Base-by-base conservation (phyloP, 2,888 invertebrate genomes). In the Acronicta psi region DNA sequence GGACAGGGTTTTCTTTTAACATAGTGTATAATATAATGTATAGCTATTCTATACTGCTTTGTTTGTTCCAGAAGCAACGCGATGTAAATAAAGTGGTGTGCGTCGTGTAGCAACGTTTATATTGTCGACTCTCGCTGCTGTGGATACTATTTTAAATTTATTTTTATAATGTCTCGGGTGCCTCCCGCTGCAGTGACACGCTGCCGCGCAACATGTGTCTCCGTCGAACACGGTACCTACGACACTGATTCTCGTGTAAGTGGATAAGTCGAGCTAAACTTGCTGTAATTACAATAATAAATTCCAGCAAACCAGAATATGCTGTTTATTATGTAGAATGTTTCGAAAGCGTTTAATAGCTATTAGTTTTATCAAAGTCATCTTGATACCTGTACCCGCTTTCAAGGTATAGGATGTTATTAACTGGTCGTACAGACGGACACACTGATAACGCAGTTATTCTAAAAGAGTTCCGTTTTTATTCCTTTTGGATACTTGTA, bases 61-160 rank as follows among this genome's bases (percentile, higher is more conserved):
- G 42, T 72, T 72, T 68, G 63, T 83, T 83, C 58, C 85, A 85
- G 85, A 73, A 84, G 78, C 75, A 83, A 82, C 77, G 84, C 81
- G 52, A 83, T 82, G 82, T 83, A 79, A 75, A 64, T 51, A 59
- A 29, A 38, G 40, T 29, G 51, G 49, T 31, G 53, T 62, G 45
- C 57, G 54, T 52, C 52, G 41, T 47, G 53, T 56, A 59, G 60
- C 54, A 44, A 63, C 64, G 42, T 71, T 66, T 69, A 52, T 69
- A 53, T 50, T 53, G 65, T 61, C 63, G 62, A 59, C 68, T 41
- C 53, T 46, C 38, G 36, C 54, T 67, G 59, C 66, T 53, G 47
- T 31, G 54, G 62, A 38, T 43, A 25, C 57, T 51, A 52, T 68
- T 55, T 71, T 67, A 65, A 67, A 72, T 56, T 74, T 78, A 81